Conservation (phyloP, 2,888 invertebrate genomes). For the Cheilosia vulpina region DNA sequence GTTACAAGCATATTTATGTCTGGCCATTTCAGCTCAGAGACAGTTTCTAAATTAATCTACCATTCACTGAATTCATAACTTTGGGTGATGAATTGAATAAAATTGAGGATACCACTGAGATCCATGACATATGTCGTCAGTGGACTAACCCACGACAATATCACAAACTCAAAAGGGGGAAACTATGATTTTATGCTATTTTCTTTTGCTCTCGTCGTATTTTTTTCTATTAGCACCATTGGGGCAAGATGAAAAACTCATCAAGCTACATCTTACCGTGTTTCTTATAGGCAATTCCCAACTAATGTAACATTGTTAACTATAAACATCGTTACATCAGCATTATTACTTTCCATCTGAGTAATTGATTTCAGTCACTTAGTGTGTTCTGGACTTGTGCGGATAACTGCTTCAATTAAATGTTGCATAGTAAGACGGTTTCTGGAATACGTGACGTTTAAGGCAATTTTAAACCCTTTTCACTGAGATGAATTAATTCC, state of each 20-base stretch:
- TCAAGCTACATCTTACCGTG: background rate
- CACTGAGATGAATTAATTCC: too few species aligned
- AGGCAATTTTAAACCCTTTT: too few species aligned
- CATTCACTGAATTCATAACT: conserved; percentile 24
- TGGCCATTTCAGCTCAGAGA: background rate
- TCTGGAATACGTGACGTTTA: too few species aligned
- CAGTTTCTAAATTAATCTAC: conserved; percentile 40
- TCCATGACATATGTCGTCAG: background rate
- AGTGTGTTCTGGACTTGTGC: too few species aligned
- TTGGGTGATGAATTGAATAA: conserved; percentile 23
- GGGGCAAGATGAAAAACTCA: background rate
- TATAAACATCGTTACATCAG: background rate
- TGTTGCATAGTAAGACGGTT: too few species aligned
- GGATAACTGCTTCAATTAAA: too few species aligned
- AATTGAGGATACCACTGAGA: background rate
- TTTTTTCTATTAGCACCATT: background rate
- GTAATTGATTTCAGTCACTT: background rate
- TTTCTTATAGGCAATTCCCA: background rate
- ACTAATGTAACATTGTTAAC: conserved; percentile 12
- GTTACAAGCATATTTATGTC: background rate
- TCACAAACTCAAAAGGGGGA: background rate
- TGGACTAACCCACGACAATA: background rate
- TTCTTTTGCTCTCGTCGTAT: background rate
- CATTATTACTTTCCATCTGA: background rate
- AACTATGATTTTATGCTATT: background rate